A percentile compares a stretch with the other conserved stretches of the same genome.
These are phyloP conservation scores for Drosophila colorata DNA, from an alignment of 2,888 invertebrate genomes.

Conservation along the genomic window DNA sequence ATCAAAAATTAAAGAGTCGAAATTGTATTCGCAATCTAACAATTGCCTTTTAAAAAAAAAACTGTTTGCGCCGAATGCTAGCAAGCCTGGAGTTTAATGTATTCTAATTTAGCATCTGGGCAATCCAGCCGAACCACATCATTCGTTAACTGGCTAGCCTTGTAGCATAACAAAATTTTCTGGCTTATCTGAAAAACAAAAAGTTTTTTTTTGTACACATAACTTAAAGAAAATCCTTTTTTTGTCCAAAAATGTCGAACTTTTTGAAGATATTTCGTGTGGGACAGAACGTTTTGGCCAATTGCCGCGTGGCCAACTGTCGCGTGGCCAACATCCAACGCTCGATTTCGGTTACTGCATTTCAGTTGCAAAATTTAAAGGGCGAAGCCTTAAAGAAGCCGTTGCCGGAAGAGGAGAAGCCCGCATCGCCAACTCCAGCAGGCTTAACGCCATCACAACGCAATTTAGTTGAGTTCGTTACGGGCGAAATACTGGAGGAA, in stretches of 20 bases:
- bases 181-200: conserved; percentile 10
- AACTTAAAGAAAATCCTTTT: conserved; percentile 4
- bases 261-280: conserved; percentile 29
- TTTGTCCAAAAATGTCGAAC: conserved; percentile 31
- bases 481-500: conserved; percentile 48
- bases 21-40: conserved; percentile 5
- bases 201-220: conserved; percentile 5
- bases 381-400: conserved; percentile 16
- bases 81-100: conserved; percentile 21
- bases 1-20: conserved; percentile 24
- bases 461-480: conserved; percentile 45
- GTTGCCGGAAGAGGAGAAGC: conserved; percentile 13
- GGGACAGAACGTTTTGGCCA: conserved; percentile 4
- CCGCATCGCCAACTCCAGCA: background rate
- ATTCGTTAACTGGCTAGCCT: conserved; percentile 23
- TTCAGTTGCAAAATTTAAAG: conserved; percentile 34
- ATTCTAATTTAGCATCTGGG: background rate
- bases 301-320: background rate
- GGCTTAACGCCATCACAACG: conserved; percentile 27
- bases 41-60: conserved; percentile 2
- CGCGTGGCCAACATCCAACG: conserved; percentile 30
- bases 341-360: conserved; percentile 16
- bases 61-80: background rate
- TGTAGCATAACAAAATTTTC: conserved; percentile 38
- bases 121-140: background rate